Percentiles rank a stretch among this genome's conserved stretches.
Evolutionary conservation across 2,113 vertebrate species (phyloP).

Genomic region (Pachycephala philippinensis): DNA sequence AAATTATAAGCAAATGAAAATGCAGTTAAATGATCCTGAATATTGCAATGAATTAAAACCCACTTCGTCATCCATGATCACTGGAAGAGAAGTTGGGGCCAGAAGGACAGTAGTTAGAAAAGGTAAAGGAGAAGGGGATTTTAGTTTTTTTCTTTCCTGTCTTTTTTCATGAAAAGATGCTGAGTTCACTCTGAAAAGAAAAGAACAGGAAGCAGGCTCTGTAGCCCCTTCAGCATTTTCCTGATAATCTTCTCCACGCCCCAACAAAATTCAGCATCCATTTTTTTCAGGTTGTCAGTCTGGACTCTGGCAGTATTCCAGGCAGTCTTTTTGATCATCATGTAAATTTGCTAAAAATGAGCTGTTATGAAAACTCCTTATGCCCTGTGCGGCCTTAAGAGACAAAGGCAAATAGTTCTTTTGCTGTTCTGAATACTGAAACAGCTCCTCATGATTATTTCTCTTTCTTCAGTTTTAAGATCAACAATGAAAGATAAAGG

Average conservation of each 20-base stretch:
- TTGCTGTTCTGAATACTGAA: background rate
- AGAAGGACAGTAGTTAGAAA: background rate
- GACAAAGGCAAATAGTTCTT: background rate
- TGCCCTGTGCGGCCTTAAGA: background rate
- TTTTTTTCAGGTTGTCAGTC: background rate
- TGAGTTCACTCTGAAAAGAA: background rate
- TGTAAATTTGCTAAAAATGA: background rate
- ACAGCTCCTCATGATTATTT: background rate
- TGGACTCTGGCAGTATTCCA: background rate
- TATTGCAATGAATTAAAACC: background rate
- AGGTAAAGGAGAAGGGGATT: background rate
- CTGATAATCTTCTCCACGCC: background rate
- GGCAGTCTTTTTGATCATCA: background rate
- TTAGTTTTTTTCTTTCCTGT: background rate
- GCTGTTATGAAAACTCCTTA: background rate
- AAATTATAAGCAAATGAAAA: background rate
- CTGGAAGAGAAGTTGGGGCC: background rate
- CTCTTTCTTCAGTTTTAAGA: background rate
- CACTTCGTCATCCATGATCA: background rate
- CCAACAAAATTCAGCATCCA: background rate
- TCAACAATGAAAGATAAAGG: background rate
- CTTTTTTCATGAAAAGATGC: background rate
- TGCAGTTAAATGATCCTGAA: background rate
- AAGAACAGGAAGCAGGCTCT: background rate
- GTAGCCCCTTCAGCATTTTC: background rate